Evolutionary conservation across 2,888 invertebrate species (phyloP).

Genomic region (Electrophaes corylata): DNA sequence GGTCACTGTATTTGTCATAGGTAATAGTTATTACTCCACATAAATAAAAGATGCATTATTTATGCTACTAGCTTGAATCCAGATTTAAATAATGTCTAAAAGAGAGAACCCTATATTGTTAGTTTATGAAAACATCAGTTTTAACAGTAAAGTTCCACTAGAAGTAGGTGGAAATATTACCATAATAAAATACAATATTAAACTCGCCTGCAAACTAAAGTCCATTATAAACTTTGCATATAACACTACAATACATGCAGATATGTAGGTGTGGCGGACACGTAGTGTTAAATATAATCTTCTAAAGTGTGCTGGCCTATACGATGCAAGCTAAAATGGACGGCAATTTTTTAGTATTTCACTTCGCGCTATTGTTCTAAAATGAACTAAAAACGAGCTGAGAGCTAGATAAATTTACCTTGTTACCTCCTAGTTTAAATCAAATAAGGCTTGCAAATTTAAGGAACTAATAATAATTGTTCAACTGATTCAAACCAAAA

Average conservation of each 20-base stretch:
- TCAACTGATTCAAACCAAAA: too few relatives aligned
- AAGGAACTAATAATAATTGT: too few relatives aligned
- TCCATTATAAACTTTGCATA: slow-evolving; percentile 39
- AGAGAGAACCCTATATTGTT: slow-evolving; percentile 11
- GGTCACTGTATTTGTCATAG: too few relatives aligned
- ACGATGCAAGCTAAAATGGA: slow-evolving; percentile 25
- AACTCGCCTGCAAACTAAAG: slow-evolving; percentile 31
- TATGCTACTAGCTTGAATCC: background rate
- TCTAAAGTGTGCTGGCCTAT: slow-evolving; percentile 32
- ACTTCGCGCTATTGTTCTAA: slow-evolving; percentile 23
- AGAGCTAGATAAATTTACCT: too few relatives aligned
- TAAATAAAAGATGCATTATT: background rate
- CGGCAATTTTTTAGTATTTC: slow-evolving; percentile 21
- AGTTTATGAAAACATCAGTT: slow-evolving; percentile 27
- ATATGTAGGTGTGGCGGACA: slow-evolving; percentile 33
- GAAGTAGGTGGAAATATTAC: slow-evolving; percentile 31
- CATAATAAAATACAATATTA: slow-evolving; percentile 34
- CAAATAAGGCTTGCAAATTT: too few relatives aligned
- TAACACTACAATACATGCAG: slow-evolving; percentile 27
- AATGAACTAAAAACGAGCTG: slow-evolving; percentile 9
- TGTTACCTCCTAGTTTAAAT: too few relatives aligned
- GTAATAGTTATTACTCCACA: too few relatives aligned
- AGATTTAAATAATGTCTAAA: slow-evolving; percentile 14
- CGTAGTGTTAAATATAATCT: slow-evolving; percentile 40
- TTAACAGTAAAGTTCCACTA: slow-evolving; percentile 22